Percentiles rank a stretch among this genome's conserved stretches.
phyloP scores from a whole-genome alignment of 2,797 vertebrate genomes.

The Artibeus jamaicensis region DNA sequence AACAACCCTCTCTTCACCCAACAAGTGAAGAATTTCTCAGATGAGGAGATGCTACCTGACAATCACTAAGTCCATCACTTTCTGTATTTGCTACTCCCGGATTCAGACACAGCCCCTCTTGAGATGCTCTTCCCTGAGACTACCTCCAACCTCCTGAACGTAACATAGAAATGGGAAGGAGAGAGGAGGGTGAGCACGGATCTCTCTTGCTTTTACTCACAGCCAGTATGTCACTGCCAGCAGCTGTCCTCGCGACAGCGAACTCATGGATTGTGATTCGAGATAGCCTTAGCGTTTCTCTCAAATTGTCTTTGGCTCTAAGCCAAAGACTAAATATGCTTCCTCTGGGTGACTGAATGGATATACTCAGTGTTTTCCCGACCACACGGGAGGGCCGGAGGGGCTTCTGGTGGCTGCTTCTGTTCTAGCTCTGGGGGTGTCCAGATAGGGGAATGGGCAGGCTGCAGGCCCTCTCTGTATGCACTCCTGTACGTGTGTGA shows the following conservation, averaged over 20 bases:
- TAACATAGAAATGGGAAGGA: not conserved
- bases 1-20: not conserved
- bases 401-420: not conserved
- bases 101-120: not conserved
- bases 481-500: not conserved
- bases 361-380: not conserved
- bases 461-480: not conserved
- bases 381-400: not conserved
- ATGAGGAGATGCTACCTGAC: not conserved
- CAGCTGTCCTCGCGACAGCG: too few species aligned
- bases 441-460: not conserved
- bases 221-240: not conserved
- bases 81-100: not conserved
- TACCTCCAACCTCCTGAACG: not conserved
- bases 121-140: not conserved
- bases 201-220: not conserved
- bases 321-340: not conserved
- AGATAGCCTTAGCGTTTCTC: not conserved
- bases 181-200: not conserved
- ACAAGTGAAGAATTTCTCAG: not conserved
- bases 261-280: not conserved
- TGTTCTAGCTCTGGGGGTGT: not conserved
- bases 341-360: not conserved
- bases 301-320: not conserved
- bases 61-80: not conserved